These are phyloP conservation scores for Tauraco hartlaubi DNA, from an alignment of 2,797 vertebrate genomes.

Conservation along the genomic window DNA sequence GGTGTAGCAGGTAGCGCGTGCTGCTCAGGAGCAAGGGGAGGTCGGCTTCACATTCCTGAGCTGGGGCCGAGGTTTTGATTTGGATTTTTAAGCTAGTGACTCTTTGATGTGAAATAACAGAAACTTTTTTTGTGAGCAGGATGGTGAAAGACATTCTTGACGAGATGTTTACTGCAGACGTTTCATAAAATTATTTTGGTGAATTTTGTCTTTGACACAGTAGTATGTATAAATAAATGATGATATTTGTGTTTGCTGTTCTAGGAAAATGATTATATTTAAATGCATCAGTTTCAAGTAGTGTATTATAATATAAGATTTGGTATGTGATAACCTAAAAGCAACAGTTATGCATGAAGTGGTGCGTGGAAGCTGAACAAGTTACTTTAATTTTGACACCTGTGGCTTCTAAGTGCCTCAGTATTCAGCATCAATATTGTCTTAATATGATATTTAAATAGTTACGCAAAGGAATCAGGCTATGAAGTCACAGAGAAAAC, in stretches of 20 bases:
- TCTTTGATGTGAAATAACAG: background rate
- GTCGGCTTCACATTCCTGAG: background rate
- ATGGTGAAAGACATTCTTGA: background rate
- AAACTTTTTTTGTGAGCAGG: background rate
- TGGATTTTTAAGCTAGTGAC: background rate
- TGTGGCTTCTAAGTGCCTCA: background rate
- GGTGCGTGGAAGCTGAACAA: background rate
- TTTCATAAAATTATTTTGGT: background rate
- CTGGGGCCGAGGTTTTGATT: background rate
- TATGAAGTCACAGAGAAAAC: background rate
- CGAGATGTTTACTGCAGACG: background rate
- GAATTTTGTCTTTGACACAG: background rate
- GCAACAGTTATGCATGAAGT: background rate
- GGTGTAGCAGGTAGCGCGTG: background rate
- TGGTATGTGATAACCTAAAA: background rate
- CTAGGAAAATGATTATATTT: background rate
- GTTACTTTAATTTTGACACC: background rate
- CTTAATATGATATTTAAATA: background rate
- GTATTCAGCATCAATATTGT: background rate
- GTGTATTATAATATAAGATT: background rate
- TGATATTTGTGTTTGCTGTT: background rate
- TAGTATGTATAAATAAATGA: background rate
- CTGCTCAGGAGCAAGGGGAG: background rate
- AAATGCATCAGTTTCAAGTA: background rate
- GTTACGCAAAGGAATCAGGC: background rate